Evolutionary conservation across 2,797 vertebrate species (phyloP).

Genomic region (Corythornis leucogaster): DNA sequence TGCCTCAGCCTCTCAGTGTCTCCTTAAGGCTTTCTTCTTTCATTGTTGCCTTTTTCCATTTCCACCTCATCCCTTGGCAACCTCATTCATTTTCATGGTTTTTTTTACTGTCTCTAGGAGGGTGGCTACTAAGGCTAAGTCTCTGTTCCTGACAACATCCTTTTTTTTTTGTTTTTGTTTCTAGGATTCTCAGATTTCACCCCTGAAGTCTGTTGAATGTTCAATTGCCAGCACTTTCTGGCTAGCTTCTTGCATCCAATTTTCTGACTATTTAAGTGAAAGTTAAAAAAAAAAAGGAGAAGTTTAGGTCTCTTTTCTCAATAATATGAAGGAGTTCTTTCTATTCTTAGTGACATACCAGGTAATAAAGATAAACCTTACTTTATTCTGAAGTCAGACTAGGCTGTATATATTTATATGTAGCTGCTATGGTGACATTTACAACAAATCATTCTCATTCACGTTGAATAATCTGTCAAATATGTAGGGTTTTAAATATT

Average conservation of each 20-base stretch:
- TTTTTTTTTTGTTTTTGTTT: slow-evolving; percentile 28
- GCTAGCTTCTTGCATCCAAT: slow-evolving; percentile 1
- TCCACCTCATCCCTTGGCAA: background rate
- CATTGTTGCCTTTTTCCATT: background rate
- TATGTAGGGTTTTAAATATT: slow-evolving; percentile 49
- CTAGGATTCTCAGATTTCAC: slow-evolving; percentile 39
- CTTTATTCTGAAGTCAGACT: background rate
- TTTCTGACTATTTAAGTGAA: slow-evolving; percentile 46
- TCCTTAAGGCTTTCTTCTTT: background rate
- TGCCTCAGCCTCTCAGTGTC: background rate
- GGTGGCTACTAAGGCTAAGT: slow-evolving; percentile 17
- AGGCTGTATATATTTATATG: slow-evolving; percentile 4
- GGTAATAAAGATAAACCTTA: slow-evolving; percentile 19
- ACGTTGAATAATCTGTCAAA: slow-evolving; percentile 46
- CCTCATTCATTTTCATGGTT: background rate
- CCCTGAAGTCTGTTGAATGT: background rate
- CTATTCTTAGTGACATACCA: background rate
- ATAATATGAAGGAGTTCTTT: background rate
- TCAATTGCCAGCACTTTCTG: slow-evolving; percentile 46
- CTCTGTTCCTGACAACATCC: slow-evolving; percentile 24
- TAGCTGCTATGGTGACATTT: slow-evolving; percentile 38
- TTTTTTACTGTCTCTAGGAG: background rate
- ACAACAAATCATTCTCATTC: slow-evolving; percentile 38
- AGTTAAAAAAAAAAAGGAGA: background rate
- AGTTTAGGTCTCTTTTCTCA: background rate